Percentiles rank a stretch among this genome's conserved stretches.
phyloP scores from a whole-genome alignment of 2,797 vertebrate species.

The Emydoidea blandingii region DNA sequence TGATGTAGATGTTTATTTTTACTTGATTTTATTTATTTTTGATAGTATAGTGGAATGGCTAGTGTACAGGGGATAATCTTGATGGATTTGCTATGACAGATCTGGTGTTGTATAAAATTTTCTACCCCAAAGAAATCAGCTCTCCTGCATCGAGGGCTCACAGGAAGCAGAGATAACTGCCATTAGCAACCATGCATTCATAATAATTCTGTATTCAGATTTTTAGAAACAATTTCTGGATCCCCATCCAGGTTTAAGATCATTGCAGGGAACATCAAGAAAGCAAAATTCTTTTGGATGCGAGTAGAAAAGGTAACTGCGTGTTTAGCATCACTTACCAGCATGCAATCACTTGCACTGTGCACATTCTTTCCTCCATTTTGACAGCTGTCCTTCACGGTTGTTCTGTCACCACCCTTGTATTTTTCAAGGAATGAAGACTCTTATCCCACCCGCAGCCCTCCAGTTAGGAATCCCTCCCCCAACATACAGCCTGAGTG shows the following conservation, averaged over 20 bases:
- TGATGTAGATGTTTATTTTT: constrained; percentile 62
- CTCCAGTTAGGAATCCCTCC: background rate
- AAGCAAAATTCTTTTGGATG: background rate
- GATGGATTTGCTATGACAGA: constrained; percentile 91
- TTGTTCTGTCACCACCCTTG: background rate
- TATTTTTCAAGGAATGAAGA: constrained; percentile 52
- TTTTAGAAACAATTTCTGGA: background rate
- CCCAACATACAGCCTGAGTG: constrained; percentile 23
- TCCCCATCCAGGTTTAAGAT: constrained; percentile 27
- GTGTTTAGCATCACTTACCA: background rate
- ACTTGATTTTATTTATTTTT: constrained; percentile 67
- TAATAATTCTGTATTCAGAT: background rate
- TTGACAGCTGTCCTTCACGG: constrained; percentile 18
- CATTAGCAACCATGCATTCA: constrained; percentile 41
- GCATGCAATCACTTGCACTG: background rate
- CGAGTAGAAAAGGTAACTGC: background rate
- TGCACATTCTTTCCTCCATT: constrained; percentile 43
- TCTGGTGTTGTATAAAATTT: constrained; percentile 78
- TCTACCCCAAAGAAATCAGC: constrained; percentile 48
- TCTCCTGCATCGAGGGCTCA: constrained; percentile 62
- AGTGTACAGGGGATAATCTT: constrained; percentile 62
- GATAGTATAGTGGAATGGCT: constrained; percentile 26
- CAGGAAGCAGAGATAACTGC: constrained; percentile 52
- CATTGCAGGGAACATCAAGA: background rate
- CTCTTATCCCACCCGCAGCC: background rate